Evolutionary conservation across 2,888 invertebrate genomes (phyloP), one percentile per base, ranked within the genome.

Genomic region (Stramonita haemastoma): DNA sequence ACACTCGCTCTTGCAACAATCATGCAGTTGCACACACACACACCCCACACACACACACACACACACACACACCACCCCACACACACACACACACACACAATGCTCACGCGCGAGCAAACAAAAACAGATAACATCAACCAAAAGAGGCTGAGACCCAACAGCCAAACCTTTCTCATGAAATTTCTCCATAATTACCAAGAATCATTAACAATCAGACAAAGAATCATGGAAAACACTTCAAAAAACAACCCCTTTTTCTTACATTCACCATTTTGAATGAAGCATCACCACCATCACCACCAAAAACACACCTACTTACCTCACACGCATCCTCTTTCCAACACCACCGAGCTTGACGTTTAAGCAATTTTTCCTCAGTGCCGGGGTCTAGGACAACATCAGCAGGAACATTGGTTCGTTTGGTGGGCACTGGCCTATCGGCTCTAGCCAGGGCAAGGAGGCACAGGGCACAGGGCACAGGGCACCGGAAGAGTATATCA

Each of bases 361-460:
- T 86, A 8, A 86, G 66, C 86, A 86, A 86, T 22, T 19, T 29
- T 34, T 86, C 86, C 19, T 60, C 86, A 15, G 86, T 86, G 32
- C 86, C 86, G 15, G 86, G 86, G 2, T 86, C 86, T 19, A 66
- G 15, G 32, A 34, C 34, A 17, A 86, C 86, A 19, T 66, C 86
- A 19, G 86, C n/a, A 15, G 86, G 86, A 17, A 86, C 66, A 34
- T 86, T 86, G 32, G 19, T 34, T 34, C 66, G 86, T 34, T 66
- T 86, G 22, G 34, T 17, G 57, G 86, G 86, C 29, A 86, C 86
- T 11, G 86, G 86, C 34, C 32, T 66, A 22, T 29, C 56, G 5
- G 32, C 86, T 8, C 57, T 66, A 86, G 60, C n/a, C 77, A 79
- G 34, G 84, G 29, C 56, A 17, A 34, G 17, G 15, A 79, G 34